Evolutionary conservation across 2,888 invertebrate species (phyloP).

Genomic region (Stenichneumon culpator): DNA sequence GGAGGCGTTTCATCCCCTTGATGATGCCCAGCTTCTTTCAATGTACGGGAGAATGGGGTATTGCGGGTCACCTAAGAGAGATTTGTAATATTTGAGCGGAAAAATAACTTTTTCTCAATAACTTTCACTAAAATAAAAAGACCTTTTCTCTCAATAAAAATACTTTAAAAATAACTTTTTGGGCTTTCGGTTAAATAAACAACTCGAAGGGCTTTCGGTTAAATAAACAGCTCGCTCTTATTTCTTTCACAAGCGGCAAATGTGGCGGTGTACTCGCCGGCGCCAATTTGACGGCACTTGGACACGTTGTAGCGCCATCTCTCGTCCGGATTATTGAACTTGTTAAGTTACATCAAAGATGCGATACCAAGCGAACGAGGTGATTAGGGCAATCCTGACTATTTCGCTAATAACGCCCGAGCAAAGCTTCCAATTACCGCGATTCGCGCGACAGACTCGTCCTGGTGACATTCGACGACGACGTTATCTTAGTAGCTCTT

Average conservation of each 20-base stretch:
- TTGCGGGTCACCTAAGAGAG: neutral
- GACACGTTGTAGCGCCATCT: conserved; percentile 14
- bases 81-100: neutral
- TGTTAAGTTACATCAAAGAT: neutral
- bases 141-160: too few relatives aligned
- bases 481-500: neutral
- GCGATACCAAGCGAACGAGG: neutral
- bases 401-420: neutral
- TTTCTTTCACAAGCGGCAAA: neutral
- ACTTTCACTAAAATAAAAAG: too few relatives aligned
- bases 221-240: neutral
- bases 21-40: conserved; percentile 30
- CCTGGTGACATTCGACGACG: neutral
- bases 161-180: too few relatives aligned
- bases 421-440: conserved; percentile 24
- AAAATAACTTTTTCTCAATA: neutral
- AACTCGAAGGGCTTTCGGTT: neutral
- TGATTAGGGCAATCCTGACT: conserved; percentile 10
- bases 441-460: neutral
- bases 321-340: conserved; percentile 5
- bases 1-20: conserved; percentile 16
- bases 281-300: conserved; percentile 17
- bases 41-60: neutral
- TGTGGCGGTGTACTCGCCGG: neutral
- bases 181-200: too few relatives aligned